phyloP scores from a whole-genome alignment of 2,113 vertebrate species.

The Cyrtonyx montezumae region DNA sequence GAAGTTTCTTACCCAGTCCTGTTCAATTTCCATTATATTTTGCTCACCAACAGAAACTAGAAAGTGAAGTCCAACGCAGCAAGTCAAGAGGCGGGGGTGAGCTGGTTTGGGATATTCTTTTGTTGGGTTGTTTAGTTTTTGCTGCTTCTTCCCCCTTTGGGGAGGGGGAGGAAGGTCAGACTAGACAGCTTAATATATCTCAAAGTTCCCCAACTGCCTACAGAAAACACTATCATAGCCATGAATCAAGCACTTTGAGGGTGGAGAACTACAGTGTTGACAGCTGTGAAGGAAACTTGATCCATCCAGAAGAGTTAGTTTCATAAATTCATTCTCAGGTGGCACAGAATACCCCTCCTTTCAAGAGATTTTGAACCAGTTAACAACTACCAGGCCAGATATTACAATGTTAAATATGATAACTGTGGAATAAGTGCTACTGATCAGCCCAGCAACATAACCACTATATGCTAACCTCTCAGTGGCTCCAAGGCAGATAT shows the following conservation, averaged over 20 bases:
- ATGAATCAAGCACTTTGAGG: slow-evolving; percentile 6
- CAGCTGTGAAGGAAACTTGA: slow-evolving; percentile 11
- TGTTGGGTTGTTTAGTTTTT: background rate
- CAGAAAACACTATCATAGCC: background rate
- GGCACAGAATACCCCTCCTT: background rate
- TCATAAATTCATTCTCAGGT: background rate
- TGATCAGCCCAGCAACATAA: background rate
- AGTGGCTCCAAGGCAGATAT: background rate
- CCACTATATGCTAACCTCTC: background rate
- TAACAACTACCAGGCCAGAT: background rate
- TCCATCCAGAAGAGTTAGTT: slow-evolving; percentile 12
- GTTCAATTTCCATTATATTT: background rate
- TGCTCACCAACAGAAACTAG: background rate
- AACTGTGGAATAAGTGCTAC: background rate
- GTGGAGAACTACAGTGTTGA: background rate
- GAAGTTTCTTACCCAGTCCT: background rate
- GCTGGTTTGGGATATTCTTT: background rate
- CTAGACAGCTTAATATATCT: background rate
- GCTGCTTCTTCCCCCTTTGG: background rate
- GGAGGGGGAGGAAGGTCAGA: background rate
- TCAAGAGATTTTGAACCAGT: background rate
- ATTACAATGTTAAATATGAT: background rate
- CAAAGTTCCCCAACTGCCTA: background rate
- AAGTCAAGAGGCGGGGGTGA: background rate
- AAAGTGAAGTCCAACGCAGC: background rate